Conservation (phyloP, 2,113 vertebrate genomes). For the Canis aureus region DNA sequence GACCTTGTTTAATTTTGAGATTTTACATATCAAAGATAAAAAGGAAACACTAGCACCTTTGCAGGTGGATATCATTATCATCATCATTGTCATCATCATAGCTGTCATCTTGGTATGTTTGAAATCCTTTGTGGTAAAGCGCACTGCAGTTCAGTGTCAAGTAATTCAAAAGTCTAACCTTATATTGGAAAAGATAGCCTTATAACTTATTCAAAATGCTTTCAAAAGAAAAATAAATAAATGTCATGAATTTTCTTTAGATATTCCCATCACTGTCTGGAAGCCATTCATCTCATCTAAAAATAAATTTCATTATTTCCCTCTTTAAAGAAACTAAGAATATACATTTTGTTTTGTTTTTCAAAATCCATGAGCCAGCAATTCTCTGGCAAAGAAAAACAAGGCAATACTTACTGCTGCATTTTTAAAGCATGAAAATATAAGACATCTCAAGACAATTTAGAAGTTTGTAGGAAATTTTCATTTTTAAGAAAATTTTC, state of each 20-base stretch:
- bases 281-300: not conserved
- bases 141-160: not conserved
- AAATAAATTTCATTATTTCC: not conserved
- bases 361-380: not conserved
- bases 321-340: not conserved
- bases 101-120: not conserved
- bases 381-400: constrained; percentile 15
- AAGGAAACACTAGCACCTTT: not conserved
- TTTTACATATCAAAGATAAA: not conserved
- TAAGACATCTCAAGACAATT: constrained; percentile 43
- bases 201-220: not conserved
- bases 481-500: constrained; percentile 68
- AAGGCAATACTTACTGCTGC: not conserved
- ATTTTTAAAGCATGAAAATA: constrained; percentile 54
- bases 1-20: not conserved
- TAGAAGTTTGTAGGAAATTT: constrained; percentile 52
- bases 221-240: not conserved
- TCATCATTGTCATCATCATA: not conserved
- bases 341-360: not conserved
- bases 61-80: not conserved
- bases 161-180: not conserved
- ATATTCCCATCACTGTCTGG: not conserved
- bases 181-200: not conserved
- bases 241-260: not conserved
- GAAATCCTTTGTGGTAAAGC: not conserved